Evolutionary conservation across 92 coral and sea anemone genomes (phyloP).

Genomic region (Montipora capitata): DNA sequence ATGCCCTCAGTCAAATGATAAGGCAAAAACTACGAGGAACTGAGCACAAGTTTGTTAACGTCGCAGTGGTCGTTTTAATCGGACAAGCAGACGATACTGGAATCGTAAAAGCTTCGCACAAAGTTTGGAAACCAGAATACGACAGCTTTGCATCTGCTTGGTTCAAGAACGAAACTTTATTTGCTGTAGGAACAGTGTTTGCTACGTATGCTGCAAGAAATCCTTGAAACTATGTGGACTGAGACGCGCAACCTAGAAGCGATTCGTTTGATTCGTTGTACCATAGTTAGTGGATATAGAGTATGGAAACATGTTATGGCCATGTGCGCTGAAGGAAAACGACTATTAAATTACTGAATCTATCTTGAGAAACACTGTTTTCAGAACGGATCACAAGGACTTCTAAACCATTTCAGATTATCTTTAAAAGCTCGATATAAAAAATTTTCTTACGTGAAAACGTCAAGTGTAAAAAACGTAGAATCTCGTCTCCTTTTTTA

Average conservation of each 20-base stretch:
- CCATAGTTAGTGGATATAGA: no score
- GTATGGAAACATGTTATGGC: no score
- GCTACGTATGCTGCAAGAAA: constrained; percentile 70
- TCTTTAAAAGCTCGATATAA: no score
- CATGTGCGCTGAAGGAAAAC: no score
- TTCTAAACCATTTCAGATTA: no score
- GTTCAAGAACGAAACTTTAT: constrained; percentile 85
- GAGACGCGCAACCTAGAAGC: not conserved
- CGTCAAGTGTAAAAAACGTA: no score
- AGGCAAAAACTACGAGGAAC: constrained; percentile 65
- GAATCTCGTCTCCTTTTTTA: no score
- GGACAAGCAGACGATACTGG: constrained; percentile 85
- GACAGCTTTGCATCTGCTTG: constrained; percentile 94
- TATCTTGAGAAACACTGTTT: no score
- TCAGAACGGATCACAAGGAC: no score
- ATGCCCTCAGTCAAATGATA: constrained; percentile 80
- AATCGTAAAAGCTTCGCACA: constrained; percentile 88
- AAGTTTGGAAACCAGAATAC: constrained; percentile 91
- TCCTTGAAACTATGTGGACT: not conserved
- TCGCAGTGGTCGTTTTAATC: constrained; percentile 84
- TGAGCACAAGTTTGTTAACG: constrained; percentile 56
- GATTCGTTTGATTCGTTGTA: no score
- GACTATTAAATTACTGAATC: no score
- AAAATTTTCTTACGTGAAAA: no score
- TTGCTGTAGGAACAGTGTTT: constrained; percentile 91